Evolutionary conservation across 1,140 invertebrate species (phyloP).

Genomic region (Bombus superbus): DNA sequence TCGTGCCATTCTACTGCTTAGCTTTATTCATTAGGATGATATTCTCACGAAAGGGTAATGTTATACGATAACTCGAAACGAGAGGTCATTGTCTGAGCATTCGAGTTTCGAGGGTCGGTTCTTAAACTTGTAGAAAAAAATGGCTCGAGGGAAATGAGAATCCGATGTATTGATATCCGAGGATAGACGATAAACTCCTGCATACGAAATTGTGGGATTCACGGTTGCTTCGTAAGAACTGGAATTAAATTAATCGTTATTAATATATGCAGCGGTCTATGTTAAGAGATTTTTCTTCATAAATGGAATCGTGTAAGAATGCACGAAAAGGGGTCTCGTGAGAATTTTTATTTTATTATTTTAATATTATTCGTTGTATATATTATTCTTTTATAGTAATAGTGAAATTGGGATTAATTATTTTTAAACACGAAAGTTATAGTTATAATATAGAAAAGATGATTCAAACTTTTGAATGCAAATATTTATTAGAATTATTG

Average conservation of each 20-base stretch:
- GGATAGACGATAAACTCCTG: constrained; percentile 11
- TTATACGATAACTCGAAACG: background rate
- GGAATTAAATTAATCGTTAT: constrained; percentile 8
- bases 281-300: background rate
- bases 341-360: background rate
- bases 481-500: background rate
- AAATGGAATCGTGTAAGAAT: background rate
- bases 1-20: constrained; percentile 27
- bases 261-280: background rate
- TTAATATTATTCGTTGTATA: background rate
- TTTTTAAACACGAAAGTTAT: no score
- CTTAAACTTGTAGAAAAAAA: background rate
- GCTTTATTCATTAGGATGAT: constrained; percentile 75
- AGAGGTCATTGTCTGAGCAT: background rate
- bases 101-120: background rate
- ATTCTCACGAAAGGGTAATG: constrained; percentile 67
- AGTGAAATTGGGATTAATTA: no score
- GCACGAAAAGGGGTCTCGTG: background rate
- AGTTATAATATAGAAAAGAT: no score
- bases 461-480: background rate
- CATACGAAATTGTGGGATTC: constrained; percentile 59
- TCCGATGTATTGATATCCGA: constrained; percentile 2
- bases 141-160: background rate
- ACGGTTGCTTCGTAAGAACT: background rate
- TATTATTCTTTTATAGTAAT: background rate